These are phyloP conservation scores for Augiades crinisus DNA, from an alignment of 2,888 invertebrate genomes.

Conservation along the genomic window DNA sequence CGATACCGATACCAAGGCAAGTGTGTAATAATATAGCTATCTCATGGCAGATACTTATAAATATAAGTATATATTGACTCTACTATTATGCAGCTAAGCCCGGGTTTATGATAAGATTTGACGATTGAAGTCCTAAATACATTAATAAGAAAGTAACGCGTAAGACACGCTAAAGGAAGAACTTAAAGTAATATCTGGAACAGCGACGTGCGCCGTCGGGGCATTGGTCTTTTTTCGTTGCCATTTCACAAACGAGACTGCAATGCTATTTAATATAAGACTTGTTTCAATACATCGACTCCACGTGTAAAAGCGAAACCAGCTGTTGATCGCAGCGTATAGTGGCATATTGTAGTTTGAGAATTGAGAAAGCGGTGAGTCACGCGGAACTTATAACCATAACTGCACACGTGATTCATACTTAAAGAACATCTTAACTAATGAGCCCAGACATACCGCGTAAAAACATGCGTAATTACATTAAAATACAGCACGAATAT, in stretches of 20 bases:
- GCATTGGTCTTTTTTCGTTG: conserved; percentile 16
- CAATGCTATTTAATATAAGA: conserved; percentile 5
- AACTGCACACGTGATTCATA: conserved; percentile 39
- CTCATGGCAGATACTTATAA: conserved; percentile 10
- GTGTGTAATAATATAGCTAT: conserved; percentile 32
- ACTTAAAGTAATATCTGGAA: conserved; percentile 8
- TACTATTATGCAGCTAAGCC: neutral
- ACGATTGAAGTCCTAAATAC: neutral
- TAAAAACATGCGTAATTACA: neutral
- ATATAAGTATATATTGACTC: conserved; percentile 7
- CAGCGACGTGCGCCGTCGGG: conserved; percentile 11
- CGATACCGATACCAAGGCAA: conserved; percentile 40
- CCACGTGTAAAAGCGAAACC: conserved; percentile 37
- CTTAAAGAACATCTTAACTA: conserved; percentile 36
- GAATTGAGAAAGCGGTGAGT: conserved; percentile 69
- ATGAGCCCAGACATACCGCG: conserved; percentile 26
- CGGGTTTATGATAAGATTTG: neutral
- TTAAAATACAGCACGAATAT: too few relatives aligned
- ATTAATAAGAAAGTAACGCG: neutral
- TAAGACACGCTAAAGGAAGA: neutral
- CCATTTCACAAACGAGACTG: conserved; percentile 18
- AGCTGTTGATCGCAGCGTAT: conserved; percentile 33
- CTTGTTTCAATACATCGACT: conserved; percentile 13
- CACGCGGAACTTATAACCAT: conserved; percentile 50
- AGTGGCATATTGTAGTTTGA: conserved; percentile 29